Percentiles rank a stretch among this genome's conserved stretches.
Conservation (phyloP, 2,888 invertebrate genomes). For the Rhagium mordax region DNA sequence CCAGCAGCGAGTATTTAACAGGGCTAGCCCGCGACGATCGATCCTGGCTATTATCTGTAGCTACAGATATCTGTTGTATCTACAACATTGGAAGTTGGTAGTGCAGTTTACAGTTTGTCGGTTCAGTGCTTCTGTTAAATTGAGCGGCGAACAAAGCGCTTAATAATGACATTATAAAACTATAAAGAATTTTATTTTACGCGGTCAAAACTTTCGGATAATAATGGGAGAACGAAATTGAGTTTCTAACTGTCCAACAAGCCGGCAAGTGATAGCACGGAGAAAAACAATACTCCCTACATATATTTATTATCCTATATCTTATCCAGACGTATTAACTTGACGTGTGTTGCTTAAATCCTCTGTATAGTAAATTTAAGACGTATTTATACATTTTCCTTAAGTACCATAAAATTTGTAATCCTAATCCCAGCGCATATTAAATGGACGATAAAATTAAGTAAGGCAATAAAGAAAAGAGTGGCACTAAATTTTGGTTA, state of each 20-base stretch:
- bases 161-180: constrained; percentile 48
- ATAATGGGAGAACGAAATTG: background rate
- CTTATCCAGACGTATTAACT: background rate
- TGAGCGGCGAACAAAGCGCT: constrained; percentile 41
- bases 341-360: background rate
- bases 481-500: background rate
- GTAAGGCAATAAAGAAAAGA: background rate
- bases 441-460: background rate
- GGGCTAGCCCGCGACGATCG: background rate
- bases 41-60: constrained; percentile 1
- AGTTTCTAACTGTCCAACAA: constrained; percentile 11
- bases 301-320: background rate
- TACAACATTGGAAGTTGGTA: constrained; percentile 9
- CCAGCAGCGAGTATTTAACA: background rate
- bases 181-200: constrained; percentile 42
- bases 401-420: background rate
- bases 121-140: constrained; percentile 45
- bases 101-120: constrained; percentile 45
- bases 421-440: background rate
- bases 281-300: too few relatives aligned
- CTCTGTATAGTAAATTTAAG: background rate
- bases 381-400: background rate
- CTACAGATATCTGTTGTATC: constrained; percentile 20
- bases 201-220: constrained; percentile 27
- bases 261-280: too few relatives aligned